Conservation (phyloP, 1,140 invertebrate species). For the Eriosoma lanigerum region DNA sequence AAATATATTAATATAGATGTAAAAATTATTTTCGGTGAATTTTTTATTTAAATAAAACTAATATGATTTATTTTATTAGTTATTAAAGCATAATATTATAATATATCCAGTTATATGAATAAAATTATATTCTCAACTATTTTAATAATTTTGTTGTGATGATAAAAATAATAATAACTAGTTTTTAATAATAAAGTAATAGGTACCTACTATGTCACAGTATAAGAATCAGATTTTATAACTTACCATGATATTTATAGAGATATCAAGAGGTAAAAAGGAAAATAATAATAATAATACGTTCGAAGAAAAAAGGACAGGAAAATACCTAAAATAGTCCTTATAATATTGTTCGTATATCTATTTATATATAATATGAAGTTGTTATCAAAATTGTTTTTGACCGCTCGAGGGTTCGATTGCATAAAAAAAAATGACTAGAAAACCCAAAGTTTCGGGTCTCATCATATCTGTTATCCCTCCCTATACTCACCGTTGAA, state of each 20-base stretch:
- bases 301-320: neutral
- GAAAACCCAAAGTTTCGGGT: neutral
- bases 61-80: no score
- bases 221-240: neutral
- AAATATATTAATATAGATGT: no score
- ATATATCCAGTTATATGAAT: no score
- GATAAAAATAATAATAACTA: no score
- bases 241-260: neutral
- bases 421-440: neutral
- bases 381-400: conserved; percentile 21
- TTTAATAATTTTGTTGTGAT: no score
- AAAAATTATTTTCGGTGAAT: no score
- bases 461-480: neutral
- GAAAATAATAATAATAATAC: neutral
- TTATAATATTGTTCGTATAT: neutral
- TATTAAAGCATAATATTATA: no score
- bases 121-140: no score
- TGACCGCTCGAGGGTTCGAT: conserved; percentile 7
- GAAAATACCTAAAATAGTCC: conserved; percentile 2
- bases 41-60: no score
- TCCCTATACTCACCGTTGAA: neutral
- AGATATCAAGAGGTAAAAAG: neutral
- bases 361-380: no score
- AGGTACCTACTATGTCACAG: no score
- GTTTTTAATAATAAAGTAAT: no score